Percentiles rank a stretch among this genome's conserved stretches.
Evolutionary conservation across 2,888 invertebrate genomes (phyloP).

Genomic region (Suillia variegata): DNA sequence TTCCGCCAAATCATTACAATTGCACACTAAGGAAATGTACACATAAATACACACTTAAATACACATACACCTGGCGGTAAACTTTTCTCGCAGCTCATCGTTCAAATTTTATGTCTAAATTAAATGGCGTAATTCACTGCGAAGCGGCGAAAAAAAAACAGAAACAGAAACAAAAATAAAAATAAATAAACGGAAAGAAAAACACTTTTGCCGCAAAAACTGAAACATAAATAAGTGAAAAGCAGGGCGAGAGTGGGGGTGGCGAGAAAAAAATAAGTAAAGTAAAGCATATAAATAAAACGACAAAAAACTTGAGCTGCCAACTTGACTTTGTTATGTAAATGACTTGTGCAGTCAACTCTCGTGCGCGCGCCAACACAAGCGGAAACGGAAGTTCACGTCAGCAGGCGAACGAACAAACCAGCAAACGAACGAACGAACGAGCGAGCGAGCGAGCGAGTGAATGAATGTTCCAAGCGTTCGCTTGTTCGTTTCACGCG

Average conservation of each 20-base stretch:
- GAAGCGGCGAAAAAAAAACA: neutral
- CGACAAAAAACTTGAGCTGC: constrained; percentile 8
- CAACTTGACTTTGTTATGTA: constrained; percentile 47
- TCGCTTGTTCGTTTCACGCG: neutral
- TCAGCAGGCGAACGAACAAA: neutral
- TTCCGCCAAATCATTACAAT: neutral
- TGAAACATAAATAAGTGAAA: no score
- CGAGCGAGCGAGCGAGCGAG: constrained; percentile 19
- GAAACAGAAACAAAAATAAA: neutral
- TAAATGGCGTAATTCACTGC: constrained; percentile 48
- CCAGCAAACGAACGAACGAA: neutral
- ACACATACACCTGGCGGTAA: constrained; percentile 13
- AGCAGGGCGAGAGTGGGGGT: no score
- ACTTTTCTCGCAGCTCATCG: constrained; percentile 45
- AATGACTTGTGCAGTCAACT: constrained; percentile 36
- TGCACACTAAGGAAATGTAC: neutral
- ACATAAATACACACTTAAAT: no score
- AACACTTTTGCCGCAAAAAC: neutral
- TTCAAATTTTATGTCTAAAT: constrained; percentile 51
- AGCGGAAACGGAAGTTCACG: constrained; percentile 36
- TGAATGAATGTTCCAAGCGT: constrained; percentile 20
- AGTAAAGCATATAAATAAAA: neutral
- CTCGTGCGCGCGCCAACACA: neutral
- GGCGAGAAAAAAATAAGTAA: neutral
- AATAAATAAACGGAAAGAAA: neutral